Evolutionary conservation across 2,113 vertebrate genomes (phyloP), one percentile per base, ranked within the genome.

Genomic region (Zootoca vivipara): DNA sequence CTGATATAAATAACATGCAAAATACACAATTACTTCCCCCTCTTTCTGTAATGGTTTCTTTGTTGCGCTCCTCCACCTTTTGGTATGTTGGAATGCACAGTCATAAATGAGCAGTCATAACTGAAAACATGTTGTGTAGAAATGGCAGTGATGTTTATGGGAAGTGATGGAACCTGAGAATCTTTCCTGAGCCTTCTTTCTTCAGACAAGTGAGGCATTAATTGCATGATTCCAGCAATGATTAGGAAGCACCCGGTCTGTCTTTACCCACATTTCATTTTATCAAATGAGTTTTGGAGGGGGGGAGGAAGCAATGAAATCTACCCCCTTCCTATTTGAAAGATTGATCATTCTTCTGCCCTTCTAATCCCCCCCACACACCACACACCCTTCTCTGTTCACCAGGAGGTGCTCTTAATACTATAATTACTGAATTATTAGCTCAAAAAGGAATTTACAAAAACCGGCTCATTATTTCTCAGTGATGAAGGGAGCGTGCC

Each of bases 391-490:
- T 46, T 30, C 81, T 85, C 79, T 89, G 79, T 28, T 90, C 72
- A 15, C 62, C 52, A 82, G 40, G 88, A 92, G 62, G 85, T 69
- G n/a, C 69, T 90, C 90, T 93, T 88, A 91, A 91, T 87, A 92
- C 7, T 0, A 0, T 87, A 92, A 95, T 90, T 90, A 84, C 64
- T 58, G 69, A 91, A 90, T 88, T 92, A 92, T 87, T 90, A 93
- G 78, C 81, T 72, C 92, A 90, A 87, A 88, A 83, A 56, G 22
- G 83, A 93, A 92, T 90, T 93, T 90, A 85, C 12, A 93, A 93
- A 83, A 72, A 30, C 75, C 6, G 24, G 46, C 46, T 93, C 88
- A 86, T 86, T 92, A 87, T 90, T 94, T 92, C 79, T 93, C 67
- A 4, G 22, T 89, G 85, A 89, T 86, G 79, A 88, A 93, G 81